Evolutionary conservation across 2,113 vertebrate species (phyloP).

Genomic region (Sylvietta virens): DNA sequence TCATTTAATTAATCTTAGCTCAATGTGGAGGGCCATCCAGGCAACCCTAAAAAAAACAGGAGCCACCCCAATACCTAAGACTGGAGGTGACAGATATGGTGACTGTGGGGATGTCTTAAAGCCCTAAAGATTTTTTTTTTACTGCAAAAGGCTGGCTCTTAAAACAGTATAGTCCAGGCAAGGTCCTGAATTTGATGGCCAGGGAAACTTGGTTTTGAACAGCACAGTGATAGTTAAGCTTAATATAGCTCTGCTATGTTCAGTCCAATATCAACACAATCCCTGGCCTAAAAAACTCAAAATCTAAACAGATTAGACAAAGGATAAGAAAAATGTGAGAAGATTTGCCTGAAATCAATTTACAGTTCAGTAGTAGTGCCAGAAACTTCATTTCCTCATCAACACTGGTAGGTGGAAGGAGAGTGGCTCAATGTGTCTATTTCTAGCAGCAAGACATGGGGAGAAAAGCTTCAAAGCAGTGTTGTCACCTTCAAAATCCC

Average conservation of each 20-base stretch:
- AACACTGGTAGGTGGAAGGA: not conserved
- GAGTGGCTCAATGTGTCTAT: not conserved
- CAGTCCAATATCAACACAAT: not conserved
- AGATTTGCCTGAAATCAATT: constrained; percentile 4
- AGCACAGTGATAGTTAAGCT: not conserved
- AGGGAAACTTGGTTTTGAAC: not conserved
- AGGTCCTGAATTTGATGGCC: not conserved
- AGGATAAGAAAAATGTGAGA: not conserved
- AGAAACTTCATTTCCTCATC: not conserved
- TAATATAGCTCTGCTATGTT: not conserved
- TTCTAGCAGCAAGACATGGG: not conserved
- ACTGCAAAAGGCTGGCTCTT: not conserved
- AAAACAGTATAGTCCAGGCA: not conserved
- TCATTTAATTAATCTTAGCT: not conserved
- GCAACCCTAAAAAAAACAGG: not conserved
- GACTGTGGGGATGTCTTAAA: not conserved
- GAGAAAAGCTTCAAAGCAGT: not conserved
- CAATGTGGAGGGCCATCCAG: not conserved
- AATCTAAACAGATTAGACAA: not conserved
- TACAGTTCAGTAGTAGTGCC: not conserved
- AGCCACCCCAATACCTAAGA: not conserved
- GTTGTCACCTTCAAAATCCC: not conserved
- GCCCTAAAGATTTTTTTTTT: not conserved
- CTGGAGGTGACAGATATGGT: not conserved
- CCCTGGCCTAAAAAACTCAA: not conserved